Conservation (phyloP, 2,888 invertebrate genomes). For the Xestia c-nigrum region DNA sequence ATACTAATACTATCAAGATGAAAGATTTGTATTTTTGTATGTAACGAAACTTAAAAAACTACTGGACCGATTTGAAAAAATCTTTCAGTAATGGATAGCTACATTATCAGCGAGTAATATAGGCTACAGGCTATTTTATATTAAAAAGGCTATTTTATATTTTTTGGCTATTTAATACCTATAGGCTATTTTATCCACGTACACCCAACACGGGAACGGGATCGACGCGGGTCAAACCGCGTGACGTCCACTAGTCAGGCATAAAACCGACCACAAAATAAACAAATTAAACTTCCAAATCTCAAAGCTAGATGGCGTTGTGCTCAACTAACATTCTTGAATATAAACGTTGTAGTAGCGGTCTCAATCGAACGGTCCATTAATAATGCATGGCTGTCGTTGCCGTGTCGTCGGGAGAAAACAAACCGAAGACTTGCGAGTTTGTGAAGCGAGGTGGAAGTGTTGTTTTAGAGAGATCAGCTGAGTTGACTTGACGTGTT, state of each 20-base stretch:
- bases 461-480: slow-evolving; percentile 45
- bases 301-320: slow-evolving; percentile 44
- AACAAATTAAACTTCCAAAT: slow-evolving; percentile 14
- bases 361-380: slow-evolving; percentile 67
- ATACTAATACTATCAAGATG: too few species aligned
- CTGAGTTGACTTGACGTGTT: slow-evolving; percentile 1
- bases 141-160: too few species aligned
- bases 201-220: too few species aligned
- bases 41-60: too few species aligned
- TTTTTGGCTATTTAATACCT: too few species aligned
- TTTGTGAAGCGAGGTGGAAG: slow-evolving; percentile 40
- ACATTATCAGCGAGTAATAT: too few species aligned
- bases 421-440: slow-evolving; percentile 55
- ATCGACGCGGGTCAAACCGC: too few species aligned
- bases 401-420: slow-evolving; percentile 56
- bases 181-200: too few species aligned
- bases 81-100: too few species aligned
- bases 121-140: too few species aligned
- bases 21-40: too few species aligned
- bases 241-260: not conserved
- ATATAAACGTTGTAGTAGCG: slow-evolving; percentile 56
- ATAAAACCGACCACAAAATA: not conserved
- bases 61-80: too few species aligned
- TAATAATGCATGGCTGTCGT: slow-evolving; percentile 68
- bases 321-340: slow-evolving; percentile 26